A percentile compares a stretch with the other conserved stretches of the same genome.
phyloP scores from a whole-genome alignment of 2,797 vertebrate species.

The Eulemur mongoz region DNA sequence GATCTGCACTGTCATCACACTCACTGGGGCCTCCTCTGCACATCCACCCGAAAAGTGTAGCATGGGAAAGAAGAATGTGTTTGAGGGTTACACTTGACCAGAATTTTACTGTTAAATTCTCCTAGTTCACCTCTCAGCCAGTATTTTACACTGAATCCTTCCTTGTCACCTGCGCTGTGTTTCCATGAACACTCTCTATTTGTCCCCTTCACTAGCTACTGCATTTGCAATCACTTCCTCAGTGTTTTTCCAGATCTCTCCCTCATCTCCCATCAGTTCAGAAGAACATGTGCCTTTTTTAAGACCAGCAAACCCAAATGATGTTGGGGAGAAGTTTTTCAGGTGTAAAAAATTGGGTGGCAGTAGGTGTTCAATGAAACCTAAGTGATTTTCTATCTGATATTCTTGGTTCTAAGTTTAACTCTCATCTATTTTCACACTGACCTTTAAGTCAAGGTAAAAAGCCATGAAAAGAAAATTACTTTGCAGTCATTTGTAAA shows the following conservation, averaged over 20 bases:
- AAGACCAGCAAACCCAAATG: neutral
- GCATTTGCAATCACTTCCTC: neutral
- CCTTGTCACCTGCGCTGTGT: no score
- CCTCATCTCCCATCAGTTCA: neutral
- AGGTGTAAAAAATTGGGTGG: neutral
- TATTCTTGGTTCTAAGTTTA: neutral
- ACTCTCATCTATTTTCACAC: constrained; percentile 17
- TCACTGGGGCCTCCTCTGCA: neutral
- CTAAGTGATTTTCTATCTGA: neutral
- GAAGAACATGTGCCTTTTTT: neutral
- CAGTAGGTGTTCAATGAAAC: neutral
- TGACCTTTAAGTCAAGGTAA: constrained; percentile 54
- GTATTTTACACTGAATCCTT: rapidly evolving
- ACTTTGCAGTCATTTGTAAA: constrained; percentile 54
- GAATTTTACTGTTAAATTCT: rapidly evolving
- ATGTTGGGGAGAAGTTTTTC: neutral
- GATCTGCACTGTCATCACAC: no score
- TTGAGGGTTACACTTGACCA: neutral
- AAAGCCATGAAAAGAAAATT: constrained; percentile 46
- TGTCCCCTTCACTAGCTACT: rapidly evolving
- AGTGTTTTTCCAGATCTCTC: neutral
- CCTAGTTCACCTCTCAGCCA: rapidly evolving
- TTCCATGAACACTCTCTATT: rapidly evolving
- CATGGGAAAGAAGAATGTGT: neutral
- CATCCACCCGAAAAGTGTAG: neutral